Base-by-base conservation (phyloP, 1,140 invertebrate genomes). In the Argopecten irradians region DNA sequence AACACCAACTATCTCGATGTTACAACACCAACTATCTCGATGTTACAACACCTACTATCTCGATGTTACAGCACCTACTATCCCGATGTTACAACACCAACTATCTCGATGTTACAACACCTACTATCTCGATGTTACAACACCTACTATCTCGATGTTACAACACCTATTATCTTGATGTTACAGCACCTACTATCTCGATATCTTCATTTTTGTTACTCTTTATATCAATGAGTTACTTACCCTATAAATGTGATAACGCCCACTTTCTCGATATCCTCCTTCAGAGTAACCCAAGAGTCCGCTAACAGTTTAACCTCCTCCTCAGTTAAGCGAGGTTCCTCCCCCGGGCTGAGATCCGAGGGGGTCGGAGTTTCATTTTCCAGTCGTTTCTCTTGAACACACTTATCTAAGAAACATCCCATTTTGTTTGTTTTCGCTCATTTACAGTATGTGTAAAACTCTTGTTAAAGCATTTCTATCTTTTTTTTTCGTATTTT, bases 221-320 rank as follows among this genome's bases (percentile, higher is more conserved):
- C n/a, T n/a, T n/a, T n/a, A n/a, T n/a, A n/a, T n/a, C n/a, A 34
- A 39, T 84, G 36, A 34, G 5, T 83, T n/a, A 46, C 86, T 87
- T 90, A 92, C 91, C 87, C 89, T 0, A 92, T 71, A 86, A 92
- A 92, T 0, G 89, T 92, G 1, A 92, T 88, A 16, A 92, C 88
- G 33, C 91, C 91, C 9, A 92, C 90, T 34, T 89, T 55, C 11
- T 88, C 83, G 13, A 92, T 92, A 34, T 92, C 91, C 14, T 87
- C 88, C 83, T 92, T 88, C 2, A 92, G 85, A 55, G 41, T 82
- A 19, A 86, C 82, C 91, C 91, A 92, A 33, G 87, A 85, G 11
- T 86, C 85, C 22, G 43, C 82, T 13, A 92, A 22, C 41, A 90
- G 14, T 33, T 39, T 32, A 43, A 88, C 86, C 46, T 92, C 88